phyloP scores from a whole-genome alignment of 2,888 invertebrate species.

The Macaria liturata region DNA sequence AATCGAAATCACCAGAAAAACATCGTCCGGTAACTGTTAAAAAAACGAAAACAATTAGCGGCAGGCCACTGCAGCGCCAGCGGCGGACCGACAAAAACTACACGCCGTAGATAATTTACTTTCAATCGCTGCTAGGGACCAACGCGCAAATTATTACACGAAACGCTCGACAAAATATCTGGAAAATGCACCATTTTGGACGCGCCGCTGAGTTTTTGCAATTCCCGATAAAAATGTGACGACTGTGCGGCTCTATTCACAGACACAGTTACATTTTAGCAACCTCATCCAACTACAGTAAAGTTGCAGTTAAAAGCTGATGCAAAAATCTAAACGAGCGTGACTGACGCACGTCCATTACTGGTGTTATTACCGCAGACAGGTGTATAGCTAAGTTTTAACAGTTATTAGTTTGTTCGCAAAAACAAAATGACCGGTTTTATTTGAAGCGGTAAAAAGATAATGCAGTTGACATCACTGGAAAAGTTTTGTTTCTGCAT shows the following conservation, averaged over 20 bases:
- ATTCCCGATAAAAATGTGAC: slow-evolving; percentile 17
- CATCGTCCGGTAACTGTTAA: slow-evolving; percentile 51
- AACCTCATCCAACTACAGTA: slow-evolving; percentile 4
- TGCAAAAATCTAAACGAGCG: too few relatives aligned
- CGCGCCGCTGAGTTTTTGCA: slow-evolving; percentile 19
- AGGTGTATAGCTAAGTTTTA: too few relatives aligned
- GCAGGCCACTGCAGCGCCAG: slow-evolving; percentile 27
- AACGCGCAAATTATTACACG: slow-evolving; percentile 52
- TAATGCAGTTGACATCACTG: too few relatives aligned
- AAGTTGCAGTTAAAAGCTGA: slow-evolving; percentile 1
- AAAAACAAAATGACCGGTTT: too few relatives aligned
- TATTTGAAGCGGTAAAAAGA: too few relatives aligned
- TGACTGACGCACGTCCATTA: too few relatives aligned
- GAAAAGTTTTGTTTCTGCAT: too few relatives aligned
- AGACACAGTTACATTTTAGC: slow-evolving; percentile 8
- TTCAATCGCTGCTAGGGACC: slow-evolving; percentile 56
- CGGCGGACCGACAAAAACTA: slow-evolving; percentile 50
- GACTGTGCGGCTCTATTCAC: slow-evolving; percentile 14
- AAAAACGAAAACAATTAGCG: slow-evolving; percentile 37
- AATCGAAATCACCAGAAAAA: slow-evolving; percentile 42
- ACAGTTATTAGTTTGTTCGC: too few relatives aligned
- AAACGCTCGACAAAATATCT: slow-evolving; percentile 35
- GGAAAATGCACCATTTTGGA: slow-evolving; percentile 23
- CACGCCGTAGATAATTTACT: slow-evolving; percentile 61
- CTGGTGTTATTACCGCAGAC: too few relatives aligned